Evolutionary conservation across 2,797 vertebrate species (phyloP), one percentile per base, ranked within the genome.

Genomic region (Cryptoprocta ferox): DNA sequence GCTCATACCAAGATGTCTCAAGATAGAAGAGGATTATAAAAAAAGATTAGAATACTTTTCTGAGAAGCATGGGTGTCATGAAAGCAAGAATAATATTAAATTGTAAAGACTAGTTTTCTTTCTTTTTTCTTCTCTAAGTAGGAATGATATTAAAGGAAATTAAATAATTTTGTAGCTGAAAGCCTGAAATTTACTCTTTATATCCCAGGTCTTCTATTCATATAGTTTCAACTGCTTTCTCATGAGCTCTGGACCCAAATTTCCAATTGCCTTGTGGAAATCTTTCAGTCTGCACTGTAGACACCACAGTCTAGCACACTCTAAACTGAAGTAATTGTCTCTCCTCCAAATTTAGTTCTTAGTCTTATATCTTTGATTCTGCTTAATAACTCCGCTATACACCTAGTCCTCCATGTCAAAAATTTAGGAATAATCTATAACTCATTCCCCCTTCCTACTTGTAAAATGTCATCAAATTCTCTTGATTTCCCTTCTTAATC

Each of bases 81-180:
- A 71, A 14, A 84, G 30, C 53, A 95, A 87, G 70, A 80, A 86
- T 37, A 76, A 92, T 8, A 32, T 30, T 30, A n/a, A 89, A 79
- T 93, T 73, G 26, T 76, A 73, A 78, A 90, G 42, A 35, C 5
- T 66, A 24, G 16, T 73, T 75, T 92, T 75, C 39, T 91, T 80
- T 83, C 16, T 35, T 82, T 61, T 70, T 71, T 45, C 42, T 59
- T 48, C 4, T 81, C 50, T 84, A 83, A 80, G 93, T 95, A 70
- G 30, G 11, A 56, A 79, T 86, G 2, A 53, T 92, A 37, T 91
- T 85, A 82, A 66, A 65, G 73, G 15, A 2, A 21, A 89, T 90
- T 80, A 96, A 92, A 42, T 84, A 85, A 75, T 48, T 82, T 93
- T 86, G 30, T 56, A 93, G 48, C 48, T 93, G 21, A 93, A 85